Percentiles rank a stretch among this genome's conserved stretches.
Conservation (phyloP, 2,113 vertebrate species). For the Chlorodrepanis virens region DNA sequence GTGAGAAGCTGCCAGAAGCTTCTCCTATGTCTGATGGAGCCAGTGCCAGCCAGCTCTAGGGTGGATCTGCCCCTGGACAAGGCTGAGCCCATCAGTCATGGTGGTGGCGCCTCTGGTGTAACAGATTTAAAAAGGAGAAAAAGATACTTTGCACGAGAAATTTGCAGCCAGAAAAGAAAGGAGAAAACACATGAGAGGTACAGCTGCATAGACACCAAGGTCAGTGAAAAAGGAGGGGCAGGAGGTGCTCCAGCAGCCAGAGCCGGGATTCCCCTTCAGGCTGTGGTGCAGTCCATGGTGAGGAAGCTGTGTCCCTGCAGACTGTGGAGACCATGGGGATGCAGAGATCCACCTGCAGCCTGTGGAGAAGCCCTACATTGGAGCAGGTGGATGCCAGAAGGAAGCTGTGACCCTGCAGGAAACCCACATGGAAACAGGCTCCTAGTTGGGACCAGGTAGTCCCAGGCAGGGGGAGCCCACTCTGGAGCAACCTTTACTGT, state of each 20-base stretch:
- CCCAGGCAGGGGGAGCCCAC: neutral
- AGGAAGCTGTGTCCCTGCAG: neutral
- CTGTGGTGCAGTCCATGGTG: too few species aligned
- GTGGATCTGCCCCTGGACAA: neutral
- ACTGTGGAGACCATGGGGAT: too few species aligned
- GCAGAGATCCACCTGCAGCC: neutral
- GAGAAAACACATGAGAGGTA: neutral
- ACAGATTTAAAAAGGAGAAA: too few species aligned
- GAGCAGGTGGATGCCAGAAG: neutral
- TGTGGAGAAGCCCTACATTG: neutral
- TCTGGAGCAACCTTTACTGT: neutral
- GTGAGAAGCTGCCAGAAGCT: neutral
- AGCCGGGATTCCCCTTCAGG: neutral
- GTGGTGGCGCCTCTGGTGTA: accelerated
- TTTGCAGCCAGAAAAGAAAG: neutral
- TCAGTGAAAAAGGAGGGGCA: neutral
- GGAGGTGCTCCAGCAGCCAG: accelerated
- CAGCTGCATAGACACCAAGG: neutral
- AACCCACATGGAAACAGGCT: neutral
- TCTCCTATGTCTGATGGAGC: accelerated
- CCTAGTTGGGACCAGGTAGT: neutral
- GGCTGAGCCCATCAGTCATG: neutral
- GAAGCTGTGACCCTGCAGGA: neutral
- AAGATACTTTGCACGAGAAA: neutral
- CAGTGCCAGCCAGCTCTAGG: neutral